These are phyloP conservation scores for Mungos mungo DNA, from an alignment of 2,113 vertebrate genomes.

Conservation along the genomic window DNA sequence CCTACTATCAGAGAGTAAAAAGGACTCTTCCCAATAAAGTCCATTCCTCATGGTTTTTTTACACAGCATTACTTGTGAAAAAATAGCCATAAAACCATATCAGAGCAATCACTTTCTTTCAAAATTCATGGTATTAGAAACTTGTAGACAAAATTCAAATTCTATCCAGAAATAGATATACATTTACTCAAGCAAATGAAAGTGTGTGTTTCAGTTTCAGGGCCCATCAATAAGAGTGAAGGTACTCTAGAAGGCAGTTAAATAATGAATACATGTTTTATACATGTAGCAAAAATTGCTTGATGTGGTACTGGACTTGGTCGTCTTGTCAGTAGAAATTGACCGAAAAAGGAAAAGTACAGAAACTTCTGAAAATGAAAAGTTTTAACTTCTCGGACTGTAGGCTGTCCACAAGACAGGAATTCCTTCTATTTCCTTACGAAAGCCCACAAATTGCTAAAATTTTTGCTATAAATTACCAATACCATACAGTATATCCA, in stretches of 20 bases:
- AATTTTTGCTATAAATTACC: neutral
- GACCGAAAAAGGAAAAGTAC: neutral
- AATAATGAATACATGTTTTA: neutral
- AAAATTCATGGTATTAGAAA: neutral
- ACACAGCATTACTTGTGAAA: neutral
- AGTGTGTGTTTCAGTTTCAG: neutral
- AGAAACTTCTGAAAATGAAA: neutral
- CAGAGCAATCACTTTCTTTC: neutral
- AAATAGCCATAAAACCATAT: neutral
- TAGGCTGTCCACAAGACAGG: neutral
- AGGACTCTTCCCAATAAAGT: neutral
- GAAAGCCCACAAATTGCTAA: neutral
- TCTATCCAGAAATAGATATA: neutral
- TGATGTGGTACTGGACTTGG: neutral
- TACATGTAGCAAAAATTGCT: neutral
- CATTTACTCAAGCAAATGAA: constrained; percentile 27
- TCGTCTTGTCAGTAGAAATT: neutral
- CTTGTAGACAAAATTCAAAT: neutral
- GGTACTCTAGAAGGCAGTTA: neutral
- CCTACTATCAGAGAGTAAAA: neutral
- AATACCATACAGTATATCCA: neutral
- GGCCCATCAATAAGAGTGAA: neutral
- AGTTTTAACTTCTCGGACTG: neutral
- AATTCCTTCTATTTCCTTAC: neutral
- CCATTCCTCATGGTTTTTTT: neutral